Base-by-base conservation (phyloP, 2,888 invertebrate species). In the Cryptocheilus praepositus region DNA sequence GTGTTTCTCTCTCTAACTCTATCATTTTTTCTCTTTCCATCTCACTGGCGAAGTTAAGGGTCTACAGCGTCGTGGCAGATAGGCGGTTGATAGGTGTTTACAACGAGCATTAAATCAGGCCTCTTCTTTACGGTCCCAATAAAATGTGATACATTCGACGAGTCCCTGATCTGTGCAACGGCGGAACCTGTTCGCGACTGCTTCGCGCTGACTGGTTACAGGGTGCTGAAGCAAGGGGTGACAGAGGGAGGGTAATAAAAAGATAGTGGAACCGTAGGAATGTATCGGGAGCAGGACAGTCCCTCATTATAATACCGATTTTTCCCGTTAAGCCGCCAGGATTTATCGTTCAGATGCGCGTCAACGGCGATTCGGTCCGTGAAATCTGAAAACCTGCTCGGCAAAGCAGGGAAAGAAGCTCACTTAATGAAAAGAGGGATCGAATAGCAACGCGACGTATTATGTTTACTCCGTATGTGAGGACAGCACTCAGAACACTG, bases 111-210 rank as follows among this genome's bases (percentile, higher is more conserved):
- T 74, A 71, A 67, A 67, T 58, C 61, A 58, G 45, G 16, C 46
- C 53, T 57, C 25, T n/a, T 52, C 43, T 68, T 78, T 73, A 64
- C 51, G 54, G 59, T 49, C 61, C 44, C 54, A 75, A 78, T 77
- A 67, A 78, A 77, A 58, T 44, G 45, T 59, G 21, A 53, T 21
- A 19, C 55, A 52, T 62, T 64, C 62, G 61, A 70, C 56, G 58
- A 64, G 46, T 60, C 54, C 54, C 15, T 25, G 68, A 70, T 70
- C 62, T 16, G 53, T 15, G 28, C 44, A 21, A 45, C 28, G 64
- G 11, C 44, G n/a, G 71, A 76, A 73, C 77, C 68, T 64, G 77
- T 76, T 76, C 56, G 51, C n/a, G 52, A 56, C 44, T 2, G n/a
- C 15, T 43, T 57, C 44, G 44, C 18, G n/a, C 7, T 49, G 49